These are phyloP conservation scores for Lemur catta DNA, from an alignment of 2,797 vertebrate species.

Conservation along the genomic window DNA sequence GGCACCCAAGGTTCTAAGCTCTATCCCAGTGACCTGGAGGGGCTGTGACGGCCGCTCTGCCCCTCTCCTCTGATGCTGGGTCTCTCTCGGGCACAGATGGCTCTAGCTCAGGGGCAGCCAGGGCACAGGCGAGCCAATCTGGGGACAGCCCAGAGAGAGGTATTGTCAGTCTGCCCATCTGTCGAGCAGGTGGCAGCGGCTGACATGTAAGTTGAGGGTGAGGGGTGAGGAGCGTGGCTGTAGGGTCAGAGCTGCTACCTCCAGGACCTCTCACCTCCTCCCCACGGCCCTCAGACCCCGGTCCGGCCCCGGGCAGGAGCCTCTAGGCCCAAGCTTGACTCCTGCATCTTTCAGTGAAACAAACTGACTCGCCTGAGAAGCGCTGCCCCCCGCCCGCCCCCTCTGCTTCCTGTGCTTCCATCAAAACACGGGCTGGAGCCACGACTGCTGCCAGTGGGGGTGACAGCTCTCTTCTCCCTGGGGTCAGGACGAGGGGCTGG, in stretches of 20 bases:
- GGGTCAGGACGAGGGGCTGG: not conserved
- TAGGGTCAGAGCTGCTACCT: not conserved
- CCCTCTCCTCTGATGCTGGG: conserved; percentile 14
- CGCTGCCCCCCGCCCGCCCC: not conserved
- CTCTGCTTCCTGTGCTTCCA: not conserved
- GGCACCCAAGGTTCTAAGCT: not conserved
- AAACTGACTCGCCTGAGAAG: not conserved
- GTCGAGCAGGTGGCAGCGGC: conserved; percentile 63
- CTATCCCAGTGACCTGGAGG: not conserved
- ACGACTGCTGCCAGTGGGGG: not conserved
- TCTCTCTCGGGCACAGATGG: conserved; percentile 70
- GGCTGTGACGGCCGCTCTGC: not conserved
- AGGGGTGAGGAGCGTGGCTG: not conserved
- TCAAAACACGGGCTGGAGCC: not conserved
- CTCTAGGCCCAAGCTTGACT: not conserved
- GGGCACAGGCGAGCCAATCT: conserved; percentile 57
- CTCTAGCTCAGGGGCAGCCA: conserved; percentile 60
- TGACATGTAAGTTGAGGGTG: not conserved
- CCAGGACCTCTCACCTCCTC: not conserved
- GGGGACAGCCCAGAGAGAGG: conserved; percentile 43
- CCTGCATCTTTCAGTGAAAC: not conserved
- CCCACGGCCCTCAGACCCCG: not conserved
- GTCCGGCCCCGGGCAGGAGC: not conserved
- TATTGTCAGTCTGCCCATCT: conserved; percentile 71
- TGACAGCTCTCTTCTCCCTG: not conserved